Conservation (phyloP, 2,113 vertebrate genomes). For the Narcine bancroftii region DNA sequence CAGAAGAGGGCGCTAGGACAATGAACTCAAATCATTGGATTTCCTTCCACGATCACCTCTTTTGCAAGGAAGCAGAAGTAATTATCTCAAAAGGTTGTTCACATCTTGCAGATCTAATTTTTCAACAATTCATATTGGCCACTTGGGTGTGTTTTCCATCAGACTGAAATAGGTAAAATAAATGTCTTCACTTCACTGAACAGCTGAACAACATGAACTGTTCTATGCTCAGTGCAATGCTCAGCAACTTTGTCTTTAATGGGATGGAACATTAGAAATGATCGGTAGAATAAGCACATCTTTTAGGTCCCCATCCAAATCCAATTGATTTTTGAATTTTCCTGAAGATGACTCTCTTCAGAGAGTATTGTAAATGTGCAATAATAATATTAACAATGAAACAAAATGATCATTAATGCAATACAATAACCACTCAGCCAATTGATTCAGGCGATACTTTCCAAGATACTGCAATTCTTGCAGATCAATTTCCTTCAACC, state of each 20-base stretch:
- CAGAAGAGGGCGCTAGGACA: slow-evolving; percentile 9
- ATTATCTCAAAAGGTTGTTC: neutral
- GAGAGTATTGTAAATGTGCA: neutral
- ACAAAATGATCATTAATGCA: neutral
- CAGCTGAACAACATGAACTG: neutral
- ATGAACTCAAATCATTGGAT: too few relatives aligned
- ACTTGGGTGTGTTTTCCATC: neutral
- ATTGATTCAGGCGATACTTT: neutral
- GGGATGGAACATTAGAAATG: neutral
- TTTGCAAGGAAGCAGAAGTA: neutral
- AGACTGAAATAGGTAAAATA: neutral
- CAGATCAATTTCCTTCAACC: neutral
- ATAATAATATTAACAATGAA: neutral
- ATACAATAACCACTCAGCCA: neutral
- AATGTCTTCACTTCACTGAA: neutral
- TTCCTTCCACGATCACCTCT: neutral
- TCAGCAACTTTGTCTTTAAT: neutral
- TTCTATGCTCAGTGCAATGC: neutral
- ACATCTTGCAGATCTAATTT: neutral
- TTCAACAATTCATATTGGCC: neutral
- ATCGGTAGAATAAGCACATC: neutral
- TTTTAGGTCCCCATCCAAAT: neutral
- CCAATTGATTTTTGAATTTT: neutral
- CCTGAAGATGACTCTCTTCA: neutral
- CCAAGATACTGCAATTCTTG: neutral